These are phyloP conservation scores for Lasioglossum vierecki DNA, from an alignment of 2,888 invertebrate species.

Conservation along the genomic window DNA sequence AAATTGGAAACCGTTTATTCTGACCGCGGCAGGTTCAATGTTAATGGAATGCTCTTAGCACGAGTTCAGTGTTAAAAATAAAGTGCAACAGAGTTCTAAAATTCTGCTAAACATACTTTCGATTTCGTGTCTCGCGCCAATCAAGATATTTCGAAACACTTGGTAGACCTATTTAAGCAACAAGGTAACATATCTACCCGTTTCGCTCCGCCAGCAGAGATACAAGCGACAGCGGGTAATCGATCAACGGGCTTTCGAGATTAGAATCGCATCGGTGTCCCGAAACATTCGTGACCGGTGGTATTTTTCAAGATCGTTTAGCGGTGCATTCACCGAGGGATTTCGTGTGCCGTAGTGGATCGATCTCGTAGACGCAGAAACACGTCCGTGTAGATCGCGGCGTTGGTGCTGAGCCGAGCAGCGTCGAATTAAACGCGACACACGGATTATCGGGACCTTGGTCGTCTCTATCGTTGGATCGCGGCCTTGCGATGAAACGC, in stretches of 20 bases:
- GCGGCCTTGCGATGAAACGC: constrained; percentile 6
- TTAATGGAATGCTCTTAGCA: not conserved
- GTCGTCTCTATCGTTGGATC: constrained; percentile 16
- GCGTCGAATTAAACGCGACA: not conserved
- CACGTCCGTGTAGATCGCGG: not conserved
- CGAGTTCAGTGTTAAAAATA: not conserved
- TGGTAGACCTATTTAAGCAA: constrained; percentile 1
- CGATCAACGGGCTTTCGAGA: not conserved
- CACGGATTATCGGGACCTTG: constrained; percentile 20
- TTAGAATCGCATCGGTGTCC: not conserved
- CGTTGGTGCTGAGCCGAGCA: not conserved
- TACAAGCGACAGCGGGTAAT: not conserved
- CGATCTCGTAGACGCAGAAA: not conserved
- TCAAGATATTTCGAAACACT: not conserved
- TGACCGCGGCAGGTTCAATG: not conserved
- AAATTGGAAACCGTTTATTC: not conserved
- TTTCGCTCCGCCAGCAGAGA: not conserved
- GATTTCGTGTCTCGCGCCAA: not conserved
- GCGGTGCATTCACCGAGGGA: not conserved
- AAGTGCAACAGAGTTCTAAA: not conserved
- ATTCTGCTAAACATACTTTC: not conserved
- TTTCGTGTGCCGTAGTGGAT: not conserved
- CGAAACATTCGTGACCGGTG: constrained; percentile 5
- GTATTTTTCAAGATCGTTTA: constrained; percentile 3
- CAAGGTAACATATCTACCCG: not conserved